These are phyloP conservation scores for Micromys minutus DNA, from an alignment of 2,113 vertebrate species.

Conservation along the genomic window DNA sequence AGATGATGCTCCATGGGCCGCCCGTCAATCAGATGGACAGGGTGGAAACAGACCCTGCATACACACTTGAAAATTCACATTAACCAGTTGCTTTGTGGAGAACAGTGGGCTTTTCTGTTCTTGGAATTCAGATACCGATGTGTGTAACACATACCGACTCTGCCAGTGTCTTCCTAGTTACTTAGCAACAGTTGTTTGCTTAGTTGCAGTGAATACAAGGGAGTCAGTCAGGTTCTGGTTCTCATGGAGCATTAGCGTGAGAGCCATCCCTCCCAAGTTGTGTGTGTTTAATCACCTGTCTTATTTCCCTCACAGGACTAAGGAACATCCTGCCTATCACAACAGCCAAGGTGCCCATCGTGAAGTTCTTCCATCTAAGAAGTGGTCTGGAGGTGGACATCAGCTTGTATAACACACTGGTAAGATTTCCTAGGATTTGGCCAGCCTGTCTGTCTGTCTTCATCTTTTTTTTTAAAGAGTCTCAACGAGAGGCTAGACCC, in stretches of 20 bases:
- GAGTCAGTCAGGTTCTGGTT: not conserved
- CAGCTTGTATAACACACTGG: slow-evolving; percentile 97
- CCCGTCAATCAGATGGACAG: not conserved
- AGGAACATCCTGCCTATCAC: slow-evolving; percentile 96
- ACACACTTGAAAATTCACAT: rapidly evolving
- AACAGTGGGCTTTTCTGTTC: not conserved
- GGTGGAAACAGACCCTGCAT: not conserved
- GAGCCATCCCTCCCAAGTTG: not conserved
- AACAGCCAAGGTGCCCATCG: slow-evolving; percentile 97
- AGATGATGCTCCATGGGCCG: not conserved
- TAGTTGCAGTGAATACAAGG: not conserved
- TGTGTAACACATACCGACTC: slow-evolving; percentile 31
- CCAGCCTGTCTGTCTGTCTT: not conserved
- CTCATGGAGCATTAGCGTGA: not conserved
- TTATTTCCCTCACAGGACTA: slow-evolving; percentile 86
- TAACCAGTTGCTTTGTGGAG: not conserved
- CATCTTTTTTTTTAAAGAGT: not conserved
- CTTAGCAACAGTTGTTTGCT: not conserved
- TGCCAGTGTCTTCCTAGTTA: not conserved
- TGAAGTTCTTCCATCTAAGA: slow-evolving; percentile 94
- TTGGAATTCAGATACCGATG: not conserved
- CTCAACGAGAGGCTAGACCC: not conserved
- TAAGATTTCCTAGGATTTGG: slow-evolving; percentile 78
- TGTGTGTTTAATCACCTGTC: slow-evolving; percentile 50
- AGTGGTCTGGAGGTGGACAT: slow-evolving; percentile 97